These are phyloP conservation scores for Neotoxoptera formosana DNA, from an alignment of 1,140 invertebrate species.

Conservation along the genomic window DNA sequence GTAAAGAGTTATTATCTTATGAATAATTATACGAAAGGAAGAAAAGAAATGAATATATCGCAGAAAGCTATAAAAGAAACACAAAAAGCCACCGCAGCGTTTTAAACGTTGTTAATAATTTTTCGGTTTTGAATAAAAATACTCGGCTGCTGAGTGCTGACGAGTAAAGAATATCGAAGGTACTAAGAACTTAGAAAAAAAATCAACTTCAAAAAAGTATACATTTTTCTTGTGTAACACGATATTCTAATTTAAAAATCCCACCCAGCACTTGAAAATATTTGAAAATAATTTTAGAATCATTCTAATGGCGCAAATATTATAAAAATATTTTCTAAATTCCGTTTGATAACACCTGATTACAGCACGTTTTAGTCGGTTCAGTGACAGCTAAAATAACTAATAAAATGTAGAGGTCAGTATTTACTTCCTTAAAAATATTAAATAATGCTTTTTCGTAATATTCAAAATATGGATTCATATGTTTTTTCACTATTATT, in stretches of 20 bases:
- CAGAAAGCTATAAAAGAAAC: not conserved
- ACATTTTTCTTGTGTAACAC: not conserved
- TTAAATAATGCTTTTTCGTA: no score
- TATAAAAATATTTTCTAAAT: not conserved
- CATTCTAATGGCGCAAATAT: not conserved
- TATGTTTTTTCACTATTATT: no score
- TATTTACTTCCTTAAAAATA: not conserved
- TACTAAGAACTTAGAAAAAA: not conserved
- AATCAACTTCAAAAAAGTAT: not conserved
- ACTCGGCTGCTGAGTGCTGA: not conserved
- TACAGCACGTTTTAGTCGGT: not conserved
- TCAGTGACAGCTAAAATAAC: not conserved
- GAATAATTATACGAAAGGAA: not conserved
- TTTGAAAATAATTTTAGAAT: not conserved
- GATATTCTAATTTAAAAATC: no score
- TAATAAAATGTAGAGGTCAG: not conserved
- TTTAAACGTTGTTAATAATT: not conserved
- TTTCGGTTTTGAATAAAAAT: constrained; percentile 19
- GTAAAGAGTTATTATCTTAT: not conserved
- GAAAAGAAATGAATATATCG: not conserved
- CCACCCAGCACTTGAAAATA: not conserved
- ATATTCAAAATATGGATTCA: no score
- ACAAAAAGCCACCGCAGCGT: not conserved
- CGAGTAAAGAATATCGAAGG: not conserved
- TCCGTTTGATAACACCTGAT: not conserved